Evolutionary conservation across 2,797 vertebrate genomes (phyloP).

Genomic region (Anableps anableps): DNA sequence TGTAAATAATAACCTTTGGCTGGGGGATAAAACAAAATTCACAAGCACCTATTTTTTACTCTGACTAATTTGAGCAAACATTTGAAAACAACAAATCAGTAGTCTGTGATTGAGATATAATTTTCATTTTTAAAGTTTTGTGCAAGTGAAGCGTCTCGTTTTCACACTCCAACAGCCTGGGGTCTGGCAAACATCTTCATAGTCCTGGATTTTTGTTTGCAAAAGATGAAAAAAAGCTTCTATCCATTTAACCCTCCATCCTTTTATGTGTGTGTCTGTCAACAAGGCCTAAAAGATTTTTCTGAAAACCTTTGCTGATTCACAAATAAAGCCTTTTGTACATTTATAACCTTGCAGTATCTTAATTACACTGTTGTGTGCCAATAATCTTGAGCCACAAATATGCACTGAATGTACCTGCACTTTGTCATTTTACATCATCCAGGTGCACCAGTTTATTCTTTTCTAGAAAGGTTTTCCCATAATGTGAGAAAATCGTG

Average conservation of each 20-base stretch:
- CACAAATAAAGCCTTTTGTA: background rate
- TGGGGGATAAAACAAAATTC: background rate
- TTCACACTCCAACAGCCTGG: background rate
- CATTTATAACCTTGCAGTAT: background rate
- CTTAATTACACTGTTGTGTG: background rate
- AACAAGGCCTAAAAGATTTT: background rate
- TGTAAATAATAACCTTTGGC: background rate
- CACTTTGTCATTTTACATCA: background rate
- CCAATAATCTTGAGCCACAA: background rate
- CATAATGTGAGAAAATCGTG: too few species aligned
- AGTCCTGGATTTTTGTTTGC: background rate
- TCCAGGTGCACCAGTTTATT: background rate
- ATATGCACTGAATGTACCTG: background rate
- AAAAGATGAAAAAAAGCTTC: background rate
- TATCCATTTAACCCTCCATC: background rate
- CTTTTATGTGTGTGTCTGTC: background rate
- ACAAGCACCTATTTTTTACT: background rate
- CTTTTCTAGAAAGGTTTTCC: background rate
- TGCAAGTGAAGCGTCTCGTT: background rate
- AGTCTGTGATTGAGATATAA: background rate
- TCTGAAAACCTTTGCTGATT: background rate
- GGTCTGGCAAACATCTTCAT: background rate
- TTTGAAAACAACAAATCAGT: background rate
- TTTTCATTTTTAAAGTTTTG: background rate
- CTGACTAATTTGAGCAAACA: background rate